Evolutionary conservation across 2,888 invertebrate species (phyloP).

Genomic region (Trimorus sp.): DNA sequence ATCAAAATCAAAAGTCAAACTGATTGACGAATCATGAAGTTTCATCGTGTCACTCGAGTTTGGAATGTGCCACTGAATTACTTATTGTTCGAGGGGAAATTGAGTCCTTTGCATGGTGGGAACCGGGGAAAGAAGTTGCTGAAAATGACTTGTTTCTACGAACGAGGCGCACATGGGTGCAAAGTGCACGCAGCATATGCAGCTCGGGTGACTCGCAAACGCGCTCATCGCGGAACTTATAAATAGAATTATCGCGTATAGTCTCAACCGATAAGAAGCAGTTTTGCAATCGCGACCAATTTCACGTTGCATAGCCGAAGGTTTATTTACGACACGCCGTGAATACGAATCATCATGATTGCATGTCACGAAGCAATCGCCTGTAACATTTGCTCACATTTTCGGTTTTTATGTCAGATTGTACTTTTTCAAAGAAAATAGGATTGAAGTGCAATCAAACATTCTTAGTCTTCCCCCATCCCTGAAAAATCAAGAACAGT

Average conservation of each 20-base stretch:
- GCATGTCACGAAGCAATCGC: slow-evolving; percentile 7
- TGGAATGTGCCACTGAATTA: too few relatives aligned
- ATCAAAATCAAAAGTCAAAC: too few relatives aligned
- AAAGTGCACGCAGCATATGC: slow-evolving; percentile 50
- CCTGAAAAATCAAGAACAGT: too few relatives aligned
- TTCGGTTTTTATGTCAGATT: not conserved
- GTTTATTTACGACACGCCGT: slow-evolving; percentile 39
- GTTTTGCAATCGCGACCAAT: slow-evolving; percentile 54
- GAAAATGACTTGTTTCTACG: slow-evolving; percentile 10
- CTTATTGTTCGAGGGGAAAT: too few relatives aligned
- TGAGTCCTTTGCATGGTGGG: too few relatives aligned
- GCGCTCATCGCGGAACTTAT: slow-evolving; percentile 56
- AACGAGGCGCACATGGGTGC: slow-evolving; percentile 44
- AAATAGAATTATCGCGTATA: slow-evolving; percentile 60
- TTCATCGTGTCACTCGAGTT: too few relatives aligned
- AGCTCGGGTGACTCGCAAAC: slow-evolving; percentile 31
- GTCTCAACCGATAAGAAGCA: slow-evolving; percentile 49
- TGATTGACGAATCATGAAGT: too few relatives aligned
- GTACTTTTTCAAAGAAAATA: too few relatives aligned
- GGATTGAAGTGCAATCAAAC: too few relatives aligned
- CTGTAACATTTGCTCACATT: not conserved
- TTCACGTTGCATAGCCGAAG: slow-evolving; percentile 41
- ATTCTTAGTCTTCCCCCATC: too few relatives aligned
- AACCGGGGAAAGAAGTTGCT: too few relatives aligned
- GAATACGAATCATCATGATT: slow-evolving; percentile 29